Base-by-base conservation (phyloP, 2,797 vertebrate genomes). In the Acipenser oxyrinchus region DNA sequence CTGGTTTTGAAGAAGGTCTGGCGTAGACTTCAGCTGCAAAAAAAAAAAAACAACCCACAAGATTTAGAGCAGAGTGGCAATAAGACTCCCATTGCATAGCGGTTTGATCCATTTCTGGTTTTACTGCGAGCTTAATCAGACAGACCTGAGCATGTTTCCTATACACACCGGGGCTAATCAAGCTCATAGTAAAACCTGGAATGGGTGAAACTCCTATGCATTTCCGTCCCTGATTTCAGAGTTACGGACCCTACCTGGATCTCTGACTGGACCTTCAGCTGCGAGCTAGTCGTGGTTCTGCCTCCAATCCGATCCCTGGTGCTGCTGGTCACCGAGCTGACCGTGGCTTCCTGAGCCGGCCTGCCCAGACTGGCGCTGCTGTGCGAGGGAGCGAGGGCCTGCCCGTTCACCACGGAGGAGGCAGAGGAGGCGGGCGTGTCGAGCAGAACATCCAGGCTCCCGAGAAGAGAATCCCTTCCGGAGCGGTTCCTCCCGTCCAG, bases 1-100 rank as follows among this genome's bases (percentile, higher is more conserved):
- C 85, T 98, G 95, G 77, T 96, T 94, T 79, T 90, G 86, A 79
- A 98, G 87, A 76, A 97, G 93, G 85, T 97, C 94, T 63, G 96
- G 95, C 53, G 94, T 96, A 72, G 92, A 93, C 89, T 98, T 92
- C 65, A 92, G 78, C 87, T 87, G 74, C 75, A 0, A 9, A 0
- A 7, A 23, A 66, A 52, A 23, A 64, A 13, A 37, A 37, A 7
- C 15, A n/a, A n/a, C n/a, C n/a, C n/a, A 37, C 12, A 9, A 37
- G 23, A 37, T 37, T 37, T 37, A 37, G 23, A 10, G 3, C n/a
- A n/a, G 7, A n/a, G 7, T 9, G 6, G 23, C 2, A 37, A 37
- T 37, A 37, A 37, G 23, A 37, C 2, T 37, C 23, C 23, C 23
- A 37, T 37, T 37, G 2, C 23, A 37, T 37, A 4, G 23, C 4